Evolutionary conservation across 2,797 vertebrate species (phyloP).

Genomic region (Euphonia xanthogaster): DNA sequence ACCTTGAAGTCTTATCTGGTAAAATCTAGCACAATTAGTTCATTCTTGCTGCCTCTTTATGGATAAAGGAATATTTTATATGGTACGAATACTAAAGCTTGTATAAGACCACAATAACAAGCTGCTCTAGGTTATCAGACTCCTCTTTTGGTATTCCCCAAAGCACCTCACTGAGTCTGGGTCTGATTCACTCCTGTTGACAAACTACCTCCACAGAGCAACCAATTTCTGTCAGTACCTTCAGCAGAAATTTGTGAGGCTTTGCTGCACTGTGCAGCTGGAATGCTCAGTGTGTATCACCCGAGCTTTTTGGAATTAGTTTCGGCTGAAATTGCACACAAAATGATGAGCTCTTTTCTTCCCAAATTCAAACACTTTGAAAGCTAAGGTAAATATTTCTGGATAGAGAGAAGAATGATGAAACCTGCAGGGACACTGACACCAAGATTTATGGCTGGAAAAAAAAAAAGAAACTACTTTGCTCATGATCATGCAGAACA

Average conservation of each 20-base stretch:
- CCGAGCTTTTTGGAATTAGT: not conserved
- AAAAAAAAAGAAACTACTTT: not conserved
- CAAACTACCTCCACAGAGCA: not conserved
- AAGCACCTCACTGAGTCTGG: not conserved
- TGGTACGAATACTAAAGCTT: not conserved
- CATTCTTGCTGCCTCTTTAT: not conserved
- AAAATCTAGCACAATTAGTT: not conserved
- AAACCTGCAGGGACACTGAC: not conserved
- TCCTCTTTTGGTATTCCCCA: not conserved
- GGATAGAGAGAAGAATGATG: not conserved
- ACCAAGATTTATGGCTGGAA: not conserved
- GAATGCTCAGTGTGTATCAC: not conserved
- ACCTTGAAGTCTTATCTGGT: not conserved
- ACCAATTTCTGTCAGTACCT: not conserved
- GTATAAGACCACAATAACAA: not conserved
- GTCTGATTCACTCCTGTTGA: not conserved
- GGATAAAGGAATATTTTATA: not conserved
- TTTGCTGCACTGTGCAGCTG: not conserved
- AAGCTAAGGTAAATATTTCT: conserved; percentile 19
- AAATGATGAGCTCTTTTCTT: not conserved
- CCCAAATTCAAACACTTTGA: not conserved
- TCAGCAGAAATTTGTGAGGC: not conserved
- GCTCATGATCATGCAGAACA: not conserved
- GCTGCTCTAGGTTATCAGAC: not conserved
- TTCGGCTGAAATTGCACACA: not conserved